Percentiles rank a stretch among this genome's conserved stretches.
Evolutionary conservation across 2,797 vertebrate species (phyloP).

Genomic region (Oreortyx pictus): DNA sequence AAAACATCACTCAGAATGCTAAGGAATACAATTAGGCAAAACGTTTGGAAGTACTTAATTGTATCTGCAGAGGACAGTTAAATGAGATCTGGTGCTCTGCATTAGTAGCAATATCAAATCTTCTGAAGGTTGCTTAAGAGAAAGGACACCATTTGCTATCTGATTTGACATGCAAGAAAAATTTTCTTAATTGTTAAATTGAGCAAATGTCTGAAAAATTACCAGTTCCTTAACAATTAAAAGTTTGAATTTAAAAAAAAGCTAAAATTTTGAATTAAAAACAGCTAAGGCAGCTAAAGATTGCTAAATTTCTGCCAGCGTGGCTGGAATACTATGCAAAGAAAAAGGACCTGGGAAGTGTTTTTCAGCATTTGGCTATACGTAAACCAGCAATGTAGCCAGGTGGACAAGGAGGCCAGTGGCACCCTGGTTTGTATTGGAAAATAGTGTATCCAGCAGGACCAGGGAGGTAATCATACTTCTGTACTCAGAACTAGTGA

Average conservation of each 20-base stretch:
- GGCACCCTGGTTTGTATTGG: too few relatives aligned
- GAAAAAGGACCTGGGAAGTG: too few relatives aligned
- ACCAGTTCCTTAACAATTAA: background rate
- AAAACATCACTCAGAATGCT: constrained; percentile 72
- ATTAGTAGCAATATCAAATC: constrained; percentile 23
- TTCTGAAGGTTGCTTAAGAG: constrained; percentile 17
- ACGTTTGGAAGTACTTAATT: constrained; percentile 74
- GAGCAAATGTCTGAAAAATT: background rate
- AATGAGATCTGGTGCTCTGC: constrained; percentile 46
- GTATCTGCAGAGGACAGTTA: constrained; percentile 61
- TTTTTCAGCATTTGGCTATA: too few relatives aligned
- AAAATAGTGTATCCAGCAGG: too few relatives aligned
- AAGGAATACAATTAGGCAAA: constrained; percentile 75
- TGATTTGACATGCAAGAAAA: constrained; percentile 25
- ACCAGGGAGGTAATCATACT: too few relatives aligned
- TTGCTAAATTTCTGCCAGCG: too few relatives aligned
- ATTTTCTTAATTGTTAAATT: background rate
- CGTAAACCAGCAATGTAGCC: too few relatives aligned
- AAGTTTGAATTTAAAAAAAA: background rate
- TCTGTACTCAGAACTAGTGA: too few relatives aligned
- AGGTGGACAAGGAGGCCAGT: too few relatives aligned
- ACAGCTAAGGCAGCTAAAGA: background rate
- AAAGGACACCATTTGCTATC: background rate
- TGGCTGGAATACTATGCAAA: too few relatives aligned
- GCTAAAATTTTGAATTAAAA: background rate